Base-by-base conservation (phyloP, 2,888 invertebrate species). In the Tethea ocularis region DNA sequence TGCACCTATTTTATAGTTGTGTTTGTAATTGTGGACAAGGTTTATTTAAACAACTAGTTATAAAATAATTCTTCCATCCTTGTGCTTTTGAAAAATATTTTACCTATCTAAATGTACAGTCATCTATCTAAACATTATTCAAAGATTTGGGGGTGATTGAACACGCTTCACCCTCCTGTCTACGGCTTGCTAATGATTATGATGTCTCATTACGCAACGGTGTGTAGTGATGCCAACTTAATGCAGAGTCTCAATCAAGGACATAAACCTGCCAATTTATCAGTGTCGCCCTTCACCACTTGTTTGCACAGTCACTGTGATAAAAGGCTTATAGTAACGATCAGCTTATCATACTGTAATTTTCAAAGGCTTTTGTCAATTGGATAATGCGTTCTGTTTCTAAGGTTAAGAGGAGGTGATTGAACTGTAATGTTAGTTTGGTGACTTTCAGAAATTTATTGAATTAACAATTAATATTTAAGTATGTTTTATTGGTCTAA, bases 201-300 rank as follows among this genome's bases (percentile, higher is more conserved):
- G 1, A 33, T 33, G 33, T 13, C 29, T 7, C 17, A 58, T 60
- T 60, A 58, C 59, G 20, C 15, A 3, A 36, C 58, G 62, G 67
- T 63, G 65, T 67, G 41, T 20, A 62, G 33, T 55, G 56, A 36
- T 61, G 58, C 57, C 57, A 56, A 56, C 55, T 60, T 59, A 62
- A 59, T 57, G 56, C 22, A 46, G 29, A 52, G 61, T 65, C 53
- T 61, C 38, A 56, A 59, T 53, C 52, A 59, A 69, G 70, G 67
- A 71, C 70, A 66, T 71, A 75, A 75, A 76, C 73, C 75, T 77
- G 76, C 68, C 76, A 82, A 82, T 83, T 78, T 80, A 74, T 81
- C 75, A 77, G 67, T 76, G 78, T 75, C 78, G 73, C 59, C 58
- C 57, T 63, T 61, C 66, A 71, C 67, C 46, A 65, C 61, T 63